Percentiles rank a stretch among this genome's conserved stretches.
phyloP scores from a whole-genome alignment of 1,140 invertebrate genomes.

The Sesamia nonagrioides region DNA sequence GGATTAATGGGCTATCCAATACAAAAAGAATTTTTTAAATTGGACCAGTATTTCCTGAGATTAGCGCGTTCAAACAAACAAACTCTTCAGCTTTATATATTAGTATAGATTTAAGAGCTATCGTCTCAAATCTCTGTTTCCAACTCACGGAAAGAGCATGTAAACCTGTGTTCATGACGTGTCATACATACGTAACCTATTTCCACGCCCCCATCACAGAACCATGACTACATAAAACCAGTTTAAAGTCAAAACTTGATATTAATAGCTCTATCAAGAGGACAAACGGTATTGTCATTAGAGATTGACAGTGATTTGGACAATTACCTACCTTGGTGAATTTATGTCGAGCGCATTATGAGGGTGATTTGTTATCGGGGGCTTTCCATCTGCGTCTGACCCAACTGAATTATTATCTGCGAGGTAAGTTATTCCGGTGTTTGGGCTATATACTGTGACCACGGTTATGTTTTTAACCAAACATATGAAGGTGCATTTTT shows the following conservation, averaged over 20 bases:
- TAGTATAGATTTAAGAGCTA: too few relatives aligned
- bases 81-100: too few relatives aligned
- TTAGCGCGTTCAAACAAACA: too few relatives aligned
- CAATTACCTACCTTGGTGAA: conserved; percentile 35
- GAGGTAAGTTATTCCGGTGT: neutral
- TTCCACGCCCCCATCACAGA: neutral
- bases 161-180: too few relatives aligned
- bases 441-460: neutral
- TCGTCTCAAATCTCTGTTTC: too few relatives aligned
- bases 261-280: conserved; percentile 35
- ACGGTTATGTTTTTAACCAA: neutral
- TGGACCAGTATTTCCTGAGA: too few relatives aligned
- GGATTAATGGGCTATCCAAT: too few relatives aligned
- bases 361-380: conserved; percentile 26
- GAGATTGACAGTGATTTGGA: conserved; percentile 47
- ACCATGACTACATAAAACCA: neutral
- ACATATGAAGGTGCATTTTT: too few relatives aligned
- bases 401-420: conserved; percentile 18
- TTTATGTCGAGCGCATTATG: conserved; percentile 43
- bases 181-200: neutral
- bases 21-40: too few relatives aligned
- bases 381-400: conserved; percentile 39
- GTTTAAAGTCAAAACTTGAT: conserved; percentile 26
- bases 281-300: conserved; percentile 45
- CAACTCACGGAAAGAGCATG: too few relatives aligned